Base-by-base conservation (phyloP, 2,888 invertebrate genomes). In the Acleris cristana region DNA sequence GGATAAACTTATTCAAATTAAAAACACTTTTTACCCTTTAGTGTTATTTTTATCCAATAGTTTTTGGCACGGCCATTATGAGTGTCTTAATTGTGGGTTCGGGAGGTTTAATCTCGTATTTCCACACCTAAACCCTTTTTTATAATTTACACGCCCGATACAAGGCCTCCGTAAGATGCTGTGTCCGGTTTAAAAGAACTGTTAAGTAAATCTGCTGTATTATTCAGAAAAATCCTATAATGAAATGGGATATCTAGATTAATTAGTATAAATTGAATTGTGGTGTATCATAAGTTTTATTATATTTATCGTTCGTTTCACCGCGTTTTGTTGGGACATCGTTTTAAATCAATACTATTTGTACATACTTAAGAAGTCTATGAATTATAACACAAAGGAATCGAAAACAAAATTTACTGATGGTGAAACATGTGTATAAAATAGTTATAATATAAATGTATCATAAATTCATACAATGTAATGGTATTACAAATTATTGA, bases 401-500 rank as follows among this genome's bases (percentile, higher is more conserved):
- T 61, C 71, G 69, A 73, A 72, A 61, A 69, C 73, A 71, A 74
- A 77, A 79, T 79, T 79, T 62, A 72, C 74, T 75, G 78, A 75
- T 81, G 74, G 77, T 79, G 74, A 74, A 80, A 77, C 76, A 51
- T 51, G 44, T 84, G 79, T 85, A 81, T 82, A 83, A 83, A 85
- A 80, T 74, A 67, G 58, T 74, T 80, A 83, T 78, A 73, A 79
- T 74, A 80, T 75, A 76, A 73, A 79, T 87, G 86, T 87, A 86
- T 85, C 73, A 86, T 86, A 87, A 83, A 58, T 67, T 62, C 62
- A 63, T 63, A 87, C 81, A 77, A 48, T 83, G 80, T 76, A 80
- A 79, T 82, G 80, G 77, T 80, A 79, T 77, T 79, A 79, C 80
- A 82, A 79, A n/a, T 82, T 83, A 85, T 81, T 85, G 82, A 86